Evolutionary conservation across 2,797 vertebrate genomes (phyloP), one percentile per base, ranked within the genome.

Genomic region (Pagetopsis macropterus): DNA sequence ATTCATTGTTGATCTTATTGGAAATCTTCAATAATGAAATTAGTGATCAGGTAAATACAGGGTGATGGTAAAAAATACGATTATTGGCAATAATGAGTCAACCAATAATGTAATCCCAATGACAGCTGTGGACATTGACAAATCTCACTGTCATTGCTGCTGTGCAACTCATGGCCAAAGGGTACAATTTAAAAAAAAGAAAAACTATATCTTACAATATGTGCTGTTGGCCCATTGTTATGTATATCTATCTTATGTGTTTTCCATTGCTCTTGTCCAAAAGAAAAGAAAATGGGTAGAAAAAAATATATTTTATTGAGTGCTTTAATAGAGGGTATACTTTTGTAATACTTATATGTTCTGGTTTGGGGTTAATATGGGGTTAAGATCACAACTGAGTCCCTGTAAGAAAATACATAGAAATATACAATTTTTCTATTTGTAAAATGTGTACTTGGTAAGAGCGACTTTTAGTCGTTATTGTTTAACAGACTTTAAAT

Each of bases 401-500:
- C 33, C 68, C 31, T 72, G 11, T 67, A 56, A 69, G 17, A 13
- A 21, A 43, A 13, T 12, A 45, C 13, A 33, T 9, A 52, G 6
- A 6, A 37, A 37, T 37, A 27, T 27, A 27, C 27, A 27, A 27
- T 4, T 23, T 23, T 23, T 23, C 23, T 23, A 23, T 23, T 23
- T 19, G 21, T 33, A 64, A 59, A 46, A 12, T 50, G 3, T 66
- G 40, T 54, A 31, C 66, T 67, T 66, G 60, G 64, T 84, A 74
- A 70, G 55, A 54, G 37, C 12, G 37, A 72, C 78, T 49, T 71
- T 23, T 14, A n/a, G 60, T 68, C 41, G 43, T 71, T 59, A 33
- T 65, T 21, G 9, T 50, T 27, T 10, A 71, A 58, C 50, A 68
- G 51, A 54, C 49, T 72, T 69, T 56, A 57, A 77, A 65, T 56